Conservation (phyloP, 37 sponge, comb jelly and placozoan genomes). For the Chondrilla cf. caribensis region DNA sequence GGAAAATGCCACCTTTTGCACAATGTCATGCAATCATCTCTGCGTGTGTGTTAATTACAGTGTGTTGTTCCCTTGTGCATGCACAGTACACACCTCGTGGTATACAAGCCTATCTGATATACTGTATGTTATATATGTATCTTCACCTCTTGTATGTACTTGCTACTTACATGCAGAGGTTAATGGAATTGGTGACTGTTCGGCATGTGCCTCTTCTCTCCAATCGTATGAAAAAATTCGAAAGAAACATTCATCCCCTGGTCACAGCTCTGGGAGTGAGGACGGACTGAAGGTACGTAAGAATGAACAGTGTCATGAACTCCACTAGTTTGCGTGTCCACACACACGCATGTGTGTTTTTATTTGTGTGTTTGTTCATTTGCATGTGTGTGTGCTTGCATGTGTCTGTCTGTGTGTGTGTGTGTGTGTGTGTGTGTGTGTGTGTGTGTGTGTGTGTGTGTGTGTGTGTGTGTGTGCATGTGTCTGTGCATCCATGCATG, state of each 20-base stretch:
- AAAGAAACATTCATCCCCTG: neutral
- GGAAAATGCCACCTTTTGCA: too few species aligned
- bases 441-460: conserved; percentile 20
- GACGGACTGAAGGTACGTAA: conserved; percentile 13
- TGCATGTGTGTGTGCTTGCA: conserved; percentile 23
- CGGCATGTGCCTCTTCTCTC: neutral
- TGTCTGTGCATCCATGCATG: neutral
- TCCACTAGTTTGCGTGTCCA: neutral
- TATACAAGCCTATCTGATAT: too few species aligned
- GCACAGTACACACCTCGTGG: too few species aligned
- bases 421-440: conserved; percentile 15
- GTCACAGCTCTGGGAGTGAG: conserved; percentile 25
- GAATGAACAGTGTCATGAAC: neutral
- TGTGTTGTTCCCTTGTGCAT: too few species aligned
- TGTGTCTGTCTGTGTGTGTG: neutral
- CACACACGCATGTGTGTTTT: neutral
- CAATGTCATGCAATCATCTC: too few species aligned
- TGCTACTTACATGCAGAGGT: too few species aligned
- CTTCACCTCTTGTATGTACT: too few species aligned
- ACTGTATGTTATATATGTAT: too few species aligned
- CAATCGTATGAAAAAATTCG: neutral
- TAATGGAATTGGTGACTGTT: neutral
- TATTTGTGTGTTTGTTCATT: conserved; percentile 12
- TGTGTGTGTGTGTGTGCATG: conserved; percentile 21
- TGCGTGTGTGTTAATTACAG: too few species aligned